phyloP scores from a whole-genome alignment of 2,888 invertebrate genomes.

The Syritta pipiens region DNA sequence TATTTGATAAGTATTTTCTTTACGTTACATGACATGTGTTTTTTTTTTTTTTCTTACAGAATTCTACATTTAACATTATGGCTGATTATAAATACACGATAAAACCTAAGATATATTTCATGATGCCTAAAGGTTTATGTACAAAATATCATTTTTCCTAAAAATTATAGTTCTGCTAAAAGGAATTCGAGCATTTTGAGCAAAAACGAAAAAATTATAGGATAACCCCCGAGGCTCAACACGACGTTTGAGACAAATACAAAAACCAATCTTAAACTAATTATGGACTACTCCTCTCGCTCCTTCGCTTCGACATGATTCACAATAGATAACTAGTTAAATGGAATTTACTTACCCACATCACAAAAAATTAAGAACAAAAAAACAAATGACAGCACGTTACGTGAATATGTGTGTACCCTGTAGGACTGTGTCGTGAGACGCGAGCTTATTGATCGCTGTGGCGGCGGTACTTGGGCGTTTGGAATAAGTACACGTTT shows the following conservation, averaged over 20 bases:
- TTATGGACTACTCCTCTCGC: constrained; percentile 25
- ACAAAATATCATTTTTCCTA: constrained; percentile 24
- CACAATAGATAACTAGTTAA: constrained; percentile 17
- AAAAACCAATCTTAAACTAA: constrained; percentile 20
- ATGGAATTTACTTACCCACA: constrained; percentile 37
- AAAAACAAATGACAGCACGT: constrained; percentile 37
- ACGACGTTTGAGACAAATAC: constrained; percentile 47
- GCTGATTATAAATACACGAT: constrained; percentile 57
- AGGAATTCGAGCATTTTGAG: constrained; percentile 57
- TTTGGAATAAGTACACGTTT: constrained; percentile 71
- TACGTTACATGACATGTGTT: background rate
- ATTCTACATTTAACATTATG: constrained; percentile 50
- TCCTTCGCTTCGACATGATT: too few species aligned
- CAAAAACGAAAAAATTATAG: constrained; percentile 27
- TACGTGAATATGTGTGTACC: constrained; percentile 26
- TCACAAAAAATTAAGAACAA: constrained; percentile 47
- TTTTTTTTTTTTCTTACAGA: background rate
- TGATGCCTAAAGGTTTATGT: constrained; percentile 49
- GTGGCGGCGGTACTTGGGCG: constrained; percentile 72
- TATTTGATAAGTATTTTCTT: background rate
- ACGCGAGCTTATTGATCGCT: constrained; percentile 39
- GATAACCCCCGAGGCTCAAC: constrained; percentile 31
- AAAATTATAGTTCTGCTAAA: background rate
- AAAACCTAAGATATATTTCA: constrained; percentile 3
- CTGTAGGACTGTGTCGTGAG: constrained; percentile 21